These are phyloP conservation scores for Lichenostomus cassidix DNA, from an alignment of 2,113 vertebrate species.

Conservation along the genomic window DNA sequence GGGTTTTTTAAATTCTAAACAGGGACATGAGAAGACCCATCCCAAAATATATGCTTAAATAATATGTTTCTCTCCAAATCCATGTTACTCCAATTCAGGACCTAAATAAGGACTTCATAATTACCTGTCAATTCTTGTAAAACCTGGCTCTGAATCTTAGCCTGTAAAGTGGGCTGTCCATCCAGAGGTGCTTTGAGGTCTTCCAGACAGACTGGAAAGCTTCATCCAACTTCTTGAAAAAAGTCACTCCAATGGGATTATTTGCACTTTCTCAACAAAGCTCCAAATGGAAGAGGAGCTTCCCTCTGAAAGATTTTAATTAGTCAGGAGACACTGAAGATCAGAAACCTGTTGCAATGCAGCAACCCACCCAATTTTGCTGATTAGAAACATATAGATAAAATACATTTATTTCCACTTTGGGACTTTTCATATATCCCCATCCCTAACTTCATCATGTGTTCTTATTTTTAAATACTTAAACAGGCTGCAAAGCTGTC, in stretches of 20 bases:
- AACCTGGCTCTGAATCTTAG: neutral
- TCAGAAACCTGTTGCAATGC: neutral
- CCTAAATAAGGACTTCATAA: neutral
- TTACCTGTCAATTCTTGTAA: neutral
- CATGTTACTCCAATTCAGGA: neutral
- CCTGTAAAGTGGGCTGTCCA: neutral
- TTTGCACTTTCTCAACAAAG: neutral
- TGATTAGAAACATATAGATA: neutral
- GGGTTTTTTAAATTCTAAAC: neutral
- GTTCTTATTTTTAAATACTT: neutral
- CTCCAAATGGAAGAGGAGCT: neutral
- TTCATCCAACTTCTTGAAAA: neutral
- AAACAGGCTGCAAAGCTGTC: neutral
- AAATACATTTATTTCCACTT: neutral
- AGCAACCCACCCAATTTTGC: neutral
- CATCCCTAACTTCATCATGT: neutral
- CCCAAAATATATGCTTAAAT: neutral
- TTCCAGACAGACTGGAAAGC: neutral
- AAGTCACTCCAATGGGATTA: neutral
- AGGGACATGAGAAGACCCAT: neutral
- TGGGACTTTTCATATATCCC: neutral
- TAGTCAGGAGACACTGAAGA: neutral
- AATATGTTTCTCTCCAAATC: neutral
- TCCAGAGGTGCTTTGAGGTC: neutral
- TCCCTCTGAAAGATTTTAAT: neutral